Base-by-base conservation (phyloP, 2,113 vertebrate species). In the Salvelinus alpinus region DNA sequence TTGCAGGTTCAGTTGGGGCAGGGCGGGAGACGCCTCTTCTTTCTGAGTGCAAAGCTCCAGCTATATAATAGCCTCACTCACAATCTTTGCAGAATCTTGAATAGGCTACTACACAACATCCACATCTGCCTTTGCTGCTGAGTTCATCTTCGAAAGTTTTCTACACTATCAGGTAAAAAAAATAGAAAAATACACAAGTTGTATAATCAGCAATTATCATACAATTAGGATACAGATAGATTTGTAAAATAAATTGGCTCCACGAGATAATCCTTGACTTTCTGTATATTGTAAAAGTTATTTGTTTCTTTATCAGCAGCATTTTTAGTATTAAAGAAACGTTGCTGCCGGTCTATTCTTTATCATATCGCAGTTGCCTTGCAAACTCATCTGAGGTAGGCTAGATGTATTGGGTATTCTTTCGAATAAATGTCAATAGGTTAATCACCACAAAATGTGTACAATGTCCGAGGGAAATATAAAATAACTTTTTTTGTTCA, bases 21-120 rank as follows among this genome's bases (percentile, higher is more conserved):
- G 51, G 51, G 51, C 51, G 14, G 51, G 16, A 54, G 16, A 54
- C 51, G 51, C 51, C 51, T 18, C 3, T 54, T 54, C 16, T 54
- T 54, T 18, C 51, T 9, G n/a, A 62, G 59, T n/a, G 18, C 12
- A 62, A 16, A 14, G 59, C 59, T 62, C 20, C 2, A 22, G 18
- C 38, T 44, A 62, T 62, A 22, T 62, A 22, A 66, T 24, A 66
- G 64, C 25, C 24, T 66, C 64, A 12, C 4, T 29, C 12, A 66
- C 11, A 64, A 59, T 48, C 12, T 27, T 8, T 79, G 60, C 78
- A 74, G 78, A 75, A 71, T 75, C 73, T 65, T 24, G 24, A 24
- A 24, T 24, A 24, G 24, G 24, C 24, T 24, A 66, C 25, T 66
- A n/a, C 59, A n/a, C 59, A 1, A 24, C 59, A 62, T 24, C 18